A percentile compares a stretch with the other conserved stretches of the same genome.
These are phyloP conservation scores for Drosophila pseudoobscura DNA, from an alignment of 1,140 invertebrate genomes.

Conservation along the genomic window DNA sequence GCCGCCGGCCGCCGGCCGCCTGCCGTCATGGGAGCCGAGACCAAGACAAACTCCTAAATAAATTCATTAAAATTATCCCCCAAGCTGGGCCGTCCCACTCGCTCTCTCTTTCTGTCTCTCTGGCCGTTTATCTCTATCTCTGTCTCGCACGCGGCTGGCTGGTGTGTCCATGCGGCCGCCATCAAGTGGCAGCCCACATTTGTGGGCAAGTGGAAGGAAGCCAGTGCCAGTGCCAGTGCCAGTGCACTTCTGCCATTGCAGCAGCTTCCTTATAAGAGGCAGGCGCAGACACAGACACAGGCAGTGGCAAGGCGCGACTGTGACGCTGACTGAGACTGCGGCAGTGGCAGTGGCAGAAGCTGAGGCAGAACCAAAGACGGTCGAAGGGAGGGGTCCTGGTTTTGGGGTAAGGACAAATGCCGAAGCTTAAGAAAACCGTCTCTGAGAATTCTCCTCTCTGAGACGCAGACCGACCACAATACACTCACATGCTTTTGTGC, in stretches of 20 bases:
- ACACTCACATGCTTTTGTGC: slow-evolving; percentile 44
- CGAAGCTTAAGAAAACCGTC: slow-evolving; percentile 14
- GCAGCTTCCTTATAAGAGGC: too few species aligned
- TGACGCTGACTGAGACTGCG: too few species aligned
- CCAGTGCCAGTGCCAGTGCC: too few species aligned
- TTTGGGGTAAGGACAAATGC: too few species aligned
- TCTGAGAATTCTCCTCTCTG: slow-evolving; percentile 58
- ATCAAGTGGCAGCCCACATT: slow-evolving; percentile 80
- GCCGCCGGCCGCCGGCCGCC: background rate
- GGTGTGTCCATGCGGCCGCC: slow-evolving; percentile 60
- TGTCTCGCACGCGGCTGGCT: background rate
- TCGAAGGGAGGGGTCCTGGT: too few species aligned
- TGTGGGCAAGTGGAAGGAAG: slow-evolving; percentile 42
- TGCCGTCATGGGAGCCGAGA: slow-evolving; percentile 3
- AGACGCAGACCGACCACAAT: slow-evolving; percentile 43
- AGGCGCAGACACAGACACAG: too few species aligned
- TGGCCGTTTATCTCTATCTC: background rate
- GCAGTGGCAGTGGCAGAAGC: too few species aligned
- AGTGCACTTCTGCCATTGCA: too few species aligned
- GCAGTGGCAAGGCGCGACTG: too few species aligned
- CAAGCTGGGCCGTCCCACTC: slow-evolving; percentile 17
- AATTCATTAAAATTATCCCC: slow-evolving; percentile 81
- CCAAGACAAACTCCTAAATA: slow-evolving; percentile 74
- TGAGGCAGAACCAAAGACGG: too few species aligned
- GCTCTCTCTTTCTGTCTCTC: slow-evolving; percentile 3